Evolutionary conservation across 2,888 invertebrate genomes (phyloP).

Genomic region (Drosophila paracracens): DNA sequence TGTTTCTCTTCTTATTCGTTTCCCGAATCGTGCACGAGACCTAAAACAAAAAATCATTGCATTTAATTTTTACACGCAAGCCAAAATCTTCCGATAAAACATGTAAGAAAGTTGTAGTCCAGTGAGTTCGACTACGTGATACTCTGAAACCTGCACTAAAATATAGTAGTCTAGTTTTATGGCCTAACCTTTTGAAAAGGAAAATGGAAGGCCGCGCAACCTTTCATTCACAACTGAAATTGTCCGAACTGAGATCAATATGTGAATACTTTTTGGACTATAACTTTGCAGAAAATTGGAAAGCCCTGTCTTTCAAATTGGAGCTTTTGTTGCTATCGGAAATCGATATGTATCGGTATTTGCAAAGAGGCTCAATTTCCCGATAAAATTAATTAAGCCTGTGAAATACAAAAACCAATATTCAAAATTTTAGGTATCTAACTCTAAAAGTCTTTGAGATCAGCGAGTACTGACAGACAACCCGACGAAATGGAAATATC

Average conservation of each 20-base stretch:
- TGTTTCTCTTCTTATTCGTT: conserved; percentile 92
- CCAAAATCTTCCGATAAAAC: not conserved
- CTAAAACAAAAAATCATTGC: conserved; percentile 84
- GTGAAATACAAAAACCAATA: not conserved
- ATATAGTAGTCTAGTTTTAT: not conserved
- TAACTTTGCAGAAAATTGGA: not conserved
- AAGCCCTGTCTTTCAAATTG: rapidly evolving
- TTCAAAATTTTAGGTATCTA: not conserved
- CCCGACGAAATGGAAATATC: not conserved
- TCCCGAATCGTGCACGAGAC: conserved; percentile 93
- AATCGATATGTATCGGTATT: not conserved
- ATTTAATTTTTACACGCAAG: conserved; percentile 2
- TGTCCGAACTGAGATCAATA: not conserved
- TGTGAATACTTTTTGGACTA: not conserved
- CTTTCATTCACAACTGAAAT: not conserved
- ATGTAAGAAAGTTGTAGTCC: not conserved
- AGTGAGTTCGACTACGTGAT: not conserved
- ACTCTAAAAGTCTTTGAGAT: not conserved
- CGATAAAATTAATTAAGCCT: not conserved
- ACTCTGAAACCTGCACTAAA: not conserved
- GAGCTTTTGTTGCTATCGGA: not conserved
- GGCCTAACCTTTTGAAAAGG: not conserved
- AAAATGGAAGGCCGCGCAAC: not conserved
- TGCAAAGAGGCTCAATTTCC: not conserved
- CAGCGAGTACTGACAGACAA: not conserved